These are phyloP conservation scores for Portevinia maculata DNA, from an alignment of 2,888 invertebrate genomes.

Conservation along the genomic window DNA sequence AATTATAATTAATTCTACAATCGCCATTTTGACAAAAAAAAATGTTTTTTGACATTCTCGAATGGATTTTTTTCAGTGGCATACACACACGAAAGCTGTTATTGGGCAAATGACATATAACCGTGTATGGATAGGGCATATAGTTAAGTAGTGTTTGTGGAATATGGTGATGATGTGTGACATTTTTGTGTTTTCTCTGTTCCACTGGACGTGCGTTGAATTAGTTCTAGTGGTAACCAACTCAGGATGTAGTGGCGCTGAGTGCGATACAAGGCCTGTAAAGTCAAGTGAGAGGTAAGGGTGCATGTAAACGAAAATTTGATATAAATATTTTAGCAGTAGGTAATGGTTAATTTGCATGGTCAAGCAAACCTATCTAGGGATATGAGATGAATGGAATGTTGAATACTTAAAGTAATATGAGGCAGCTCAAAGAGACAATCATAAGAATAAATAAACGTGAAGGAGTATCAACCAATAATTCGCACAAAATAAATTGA, in stretches of 20 bases:
- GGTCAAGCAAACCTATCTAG: too few relatives aligned
- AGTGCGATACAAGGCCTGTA: neutral
- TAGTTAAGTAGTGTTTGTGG: conserved; percentile 13
- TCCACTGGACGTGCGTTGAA: conserved; percentile 24
- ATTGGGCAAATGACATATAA: conserved; percentile 67
- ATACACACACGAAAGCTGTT: conserved; percentile 22
- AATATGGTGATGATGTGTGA: conserved; percentile 67
- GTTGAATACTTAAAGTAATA: too few relatives aligned
- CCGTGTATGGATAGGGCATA: conserved; percentile 36
- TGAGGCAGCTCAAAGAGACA: too few relatives aligned
- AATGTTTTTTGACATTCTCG: conserved; percentile 72
- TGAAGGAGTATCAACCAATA: too few relatives aligned
- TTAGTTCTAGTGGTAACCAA: conserved; percentile 27
- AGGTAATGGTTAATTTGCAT: too few relatives aligned
- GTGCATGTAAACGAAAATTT: neutral
- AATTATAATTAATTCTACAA: conserved; percentile 73
- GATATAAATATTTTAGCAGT: too few relatives aligned
- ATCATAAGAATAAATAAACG: too few relatives aligned
- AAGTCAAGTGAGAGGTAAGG: conserved; percentile 6
- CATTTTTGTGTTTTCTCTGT: conserved; percentile 57
- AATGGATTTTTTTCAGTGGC: conserved; percentile 72
- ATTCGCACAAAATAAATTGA: too few relatives aligned
- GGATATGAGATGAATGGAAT: too few relatives aligned
- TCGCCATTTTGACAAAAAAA: conserved; percentile 77
- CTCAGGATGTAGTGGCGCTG: conserved; percentile 20